Evolutionary conservation across 2,797 vertebrate genomes (phyloP).

Genomic region (Syngnathus rostellatus): DNA sequence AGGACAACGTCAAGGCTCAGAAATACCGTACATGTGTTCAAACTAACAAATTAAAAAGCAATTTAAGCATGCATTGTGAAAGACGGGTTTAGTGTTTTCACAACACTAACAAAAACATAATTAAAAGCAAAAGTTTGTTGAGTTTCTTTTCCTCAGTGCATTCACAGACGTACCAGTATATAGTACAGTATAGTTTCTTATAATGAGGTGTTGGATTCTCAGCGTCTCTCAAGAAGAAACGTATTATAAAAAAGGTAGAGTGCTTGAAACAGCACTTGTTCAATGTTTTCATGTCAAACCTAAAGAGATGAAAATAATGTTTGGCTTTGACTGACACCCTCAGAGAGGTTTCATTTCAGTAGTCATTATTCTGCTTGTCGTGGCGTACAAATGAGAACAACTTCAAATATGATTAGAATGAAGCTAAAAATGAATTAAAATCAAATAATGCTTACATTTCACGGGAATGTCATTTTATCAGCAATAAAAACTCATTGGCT

Average conservation of each 20-base stretch:
- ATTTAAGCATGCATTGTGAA: constrained; percentile 5
- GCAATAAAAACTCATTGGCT: too few species aligned
- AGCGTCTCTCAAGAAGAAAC: constrained; percentile 38
- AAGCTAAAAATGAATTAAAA: not conserved
- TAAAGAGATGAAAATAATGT: not conserved
- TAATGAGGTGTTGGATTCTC: constrained; percentile 55
- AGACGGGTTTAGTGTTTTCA: constrained; percentile 20
- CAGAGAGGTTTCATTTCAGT: not conserved
- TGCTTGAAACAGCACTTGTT: constrained; percentile 50
- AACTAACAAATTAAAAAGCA: constrained; percentile 12
- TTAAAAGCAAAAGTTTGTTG: constrained; percentile 60
- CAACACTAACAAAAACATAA: constrained; percentile 62
- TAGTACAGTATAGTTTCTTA: constrained; percentile 49
- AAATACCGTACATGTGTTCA: not conserved
- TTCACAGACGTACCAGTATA: constrained; percentile 41
- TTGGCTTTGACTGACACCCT: not conserved
- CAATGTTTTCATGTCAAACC: constrained; percentile 27
- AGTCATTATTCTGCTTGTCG: not conserved
- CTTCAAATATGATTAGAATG: not conserved
- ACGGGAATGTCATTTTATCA: too few species aligned
- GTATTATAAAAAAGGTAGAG: constrained; percentile 23
- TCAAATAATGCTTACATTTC: too few species aligned
- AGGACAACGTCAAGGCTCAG: not conserved
- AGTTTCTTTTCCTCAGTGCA: constrained; percentile 43
- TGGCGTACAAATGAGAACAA: not conserved